Conservation (phyloP, 2,113 vertebrate species). For the Microcebus tavaratra region DNA sequence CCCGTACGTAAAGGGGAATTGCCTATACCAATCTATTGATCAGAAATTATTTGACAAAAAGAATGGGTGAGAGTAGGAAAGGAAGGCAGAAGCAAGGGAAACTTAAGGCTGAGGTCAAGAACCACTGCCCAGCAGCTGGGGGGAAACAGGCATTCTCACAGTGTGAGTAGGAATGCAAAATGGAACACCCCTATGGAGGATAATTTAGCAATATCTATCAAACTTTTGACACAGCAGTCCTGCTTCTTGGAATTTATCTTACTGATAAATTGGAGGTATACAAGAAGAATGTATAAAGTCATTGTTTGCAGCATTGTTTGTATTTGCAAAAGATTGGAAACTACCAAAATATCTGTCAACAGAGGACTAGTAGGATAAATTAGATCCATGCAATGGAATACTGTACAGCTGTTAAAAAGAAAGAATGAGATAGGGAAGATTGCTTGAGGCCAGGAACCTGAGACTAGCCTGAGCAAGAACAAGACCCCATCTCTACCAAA, state of each 20-base stretch:
- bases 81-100: neutral
- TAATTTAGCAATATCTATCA: neutral
- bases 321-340: slow-evolving; percentile 11
- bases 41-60: neutral
- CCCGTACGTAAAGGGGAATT: neutral
- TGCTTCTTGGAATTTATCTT: slow-evolving; percentile 39
- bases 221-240: neutral
- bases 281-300: neutral
- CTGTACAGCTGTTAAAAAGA: neutral
- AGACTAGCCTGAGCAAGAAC: neutral
- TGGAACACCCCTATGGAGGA: neutral
- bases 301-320: slow-evolving; percentile 13
- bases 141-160: neutral
- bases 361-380: neutral
- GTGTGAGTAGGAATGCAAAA: neutral
- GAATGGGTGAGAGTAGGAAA: neutral
- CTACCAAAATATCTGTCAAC: neutral
- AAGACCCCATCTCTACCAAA: neutral
- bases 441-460: neutral
- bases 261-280: neutral
- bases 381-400: neutral
- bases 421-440: neutral
- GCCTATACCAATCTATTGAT: neutral
- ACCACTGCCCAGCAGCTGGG: neutral
- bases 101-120: neutral